Evolutionary conservation across 2,888 invertebrate genomes (phyloP), one percentile per base, ranked within the genome.

Genomic region (Ormyrus labotus): DNA sequence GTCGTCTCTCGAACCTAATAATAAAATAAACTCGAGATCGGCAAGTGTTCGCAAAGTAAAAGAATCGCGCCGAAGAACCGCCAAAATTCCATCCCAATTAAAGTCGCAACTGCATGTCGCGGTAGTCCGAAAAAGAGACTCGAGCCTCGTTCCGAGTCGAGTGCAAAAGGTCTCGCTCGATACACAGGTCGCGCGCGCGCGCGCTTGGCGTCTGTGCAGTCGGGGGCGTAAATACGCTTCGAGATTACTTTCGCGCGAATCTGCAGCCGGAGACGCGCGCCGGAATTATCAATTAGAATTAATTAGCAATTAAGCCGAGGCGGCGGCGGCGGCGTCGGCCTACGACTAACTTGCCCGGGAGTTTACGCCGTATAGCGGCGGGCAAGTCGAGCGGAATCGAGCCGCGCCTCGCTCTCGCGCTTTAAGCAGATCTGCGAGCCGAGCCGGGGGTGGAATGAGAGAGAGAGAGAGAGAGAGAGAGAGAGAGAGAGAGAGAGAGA

Each of bases 231-330:
- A 87, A 86, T 84, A 86, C 77, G 85, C 84, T 82, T 83, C 82
- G 80, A 84, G 84, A 85, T 85, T 85, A 84, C 84, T 84, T 84
- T 83, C 80, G 50, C 51, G 53, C 45, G 11, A 70, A 13, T 6
- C 6, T 5, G 9, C 6, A 11, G 10, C 9, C 9, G 13, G 61
- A 0, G 11, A 45, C 19, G 8, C 9, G 45, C 13, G 82, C 74
- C 82, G 83, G 84, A 85, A 86, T 87, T 85, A 85, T 84, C 85
- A 87, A 87, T 86, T 86, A 86, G 85, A 84, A 88, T 87, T 86
- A 85, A 87, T 87, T 86, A 85, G 84, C 85, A 85, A 87, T 87
- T 85, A 85, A 86, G 84, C 81, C 34, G 4, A 83, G 64, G 10
- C 60, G 80, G 55, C 50, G 64, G 50, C 50, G 47, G 83, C 83